phyloP scores from a whole-genome alignment of 2,888 invertebrate genomes.

The Luffia ferchaultella region DNA sequence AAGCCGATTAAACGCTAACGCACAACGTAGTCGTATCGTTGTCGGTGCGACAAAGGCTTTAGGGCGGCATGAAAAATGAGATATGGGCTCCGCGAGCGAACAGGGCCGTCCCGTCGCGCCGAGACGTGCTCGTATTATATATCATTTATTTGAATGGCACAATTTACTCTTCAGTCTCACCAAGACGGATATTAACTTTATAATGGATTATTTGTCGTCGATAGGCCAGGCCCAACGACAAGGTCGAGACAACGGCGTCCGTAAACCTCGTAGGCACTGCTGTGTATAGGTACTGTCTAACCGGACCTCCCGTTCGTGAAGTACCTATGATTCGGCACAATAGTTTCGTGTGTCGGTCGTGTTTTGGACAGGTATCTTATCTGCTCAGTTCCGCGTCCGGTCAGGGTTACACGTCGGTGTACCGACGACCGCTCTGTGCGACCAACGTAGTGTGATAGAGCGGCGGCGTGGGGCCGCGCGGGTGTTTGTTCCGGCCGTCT shows the following conservation, averaged over 20 bases:
- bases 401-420: slow-evolving; percentile 7
- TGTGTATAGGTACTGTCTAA: not conserved
- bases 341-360: not conserved
- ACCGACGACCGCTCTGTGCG: not conserved
- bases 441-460: slow-evolving; percentile 10
- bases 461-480: slow-evolving; percentile 12
- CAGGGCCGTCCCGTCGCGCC: slow-evolving; percentile 26
- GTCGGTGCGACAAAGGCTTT: not conserved
- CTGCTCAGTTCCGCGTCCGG: slow-evolving; percentile 9
- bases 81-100: not conserved
- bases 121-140: slow-evolving; percentile 46
- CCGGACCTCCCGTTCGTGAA: not conserved
- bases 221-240: slow-evolving; percentile 1
- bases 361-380: not conserved
- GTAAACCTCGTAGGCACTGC: not conserved
- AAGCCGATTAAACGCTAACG: too few species aligned
- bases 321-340: not conserved
- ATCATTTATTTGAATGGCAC: slow-evolving; percentile 57
- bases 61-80: not conserved
- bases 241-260: slow-evolving; percentile 6
- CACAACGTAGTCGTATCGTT: not conserved
- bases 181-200: slow-evolving; percentile 43
- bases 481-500: slow-evolving; percentile 17
- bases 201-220: slow-evolving; percentile 36
- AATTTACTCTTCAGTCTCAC: slow-evolving; percentile 51